Conservation (phyloP, 2,797 vertebrate species). For the Masticophis lateralis region DNA sequence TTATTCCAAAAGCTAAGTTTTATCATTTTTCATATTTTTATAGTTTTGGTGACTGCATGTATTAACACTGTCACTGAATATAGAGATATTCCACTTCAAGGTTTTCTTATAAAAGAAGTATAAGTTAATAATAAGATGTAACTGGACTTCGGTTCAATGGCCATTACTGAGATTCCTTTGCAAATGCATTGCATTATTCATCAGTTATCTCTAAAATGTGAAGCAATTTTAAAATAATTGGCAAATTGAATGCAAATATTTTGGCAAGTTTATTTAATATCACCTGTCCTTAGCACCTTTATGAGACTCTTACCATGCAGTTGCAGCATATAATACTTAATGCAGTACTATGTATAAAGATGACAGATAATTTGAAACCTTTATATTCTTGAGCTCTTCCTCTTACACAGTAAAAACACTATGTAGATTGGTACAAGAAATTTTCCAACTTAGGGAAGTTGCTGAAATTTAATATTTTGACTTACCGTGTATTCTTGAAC, state of each 20-base stretch:
- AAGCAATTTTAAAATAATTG: not conserved
- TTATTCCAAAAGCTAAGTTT: not conserved
- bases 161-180: not conserved
- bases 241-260: not conserved
- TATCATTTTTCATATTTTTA: not conserved
- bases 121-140: not conserved
- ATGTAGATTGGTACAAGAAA: not conserved
- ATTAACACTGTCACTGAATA: not conserved
- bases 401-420: not conserved
- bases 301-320: not conserved
- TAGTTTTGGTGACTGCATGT: not conserved
- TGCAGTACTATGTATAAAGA: not conserved
- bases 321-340: not conserved
- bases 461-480: not conserved
- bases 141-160: not conserved
- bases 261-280: not conserved
- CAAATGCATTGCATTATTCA: conserved; percentile 25
- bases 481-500: not conserved
- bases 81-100: not conserved
- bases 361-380: not conserved
- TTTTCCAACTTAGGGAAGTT: not conserved
- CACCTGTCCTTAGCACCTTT: not conserved
- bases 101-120: not conserved
- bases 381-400: not conserved
- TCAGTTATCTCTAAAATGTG: not conserved